Base-by-base conservation (phyloP, 2,888 invertebrate species). In the Acanthosepion pharaonis region DNA sequence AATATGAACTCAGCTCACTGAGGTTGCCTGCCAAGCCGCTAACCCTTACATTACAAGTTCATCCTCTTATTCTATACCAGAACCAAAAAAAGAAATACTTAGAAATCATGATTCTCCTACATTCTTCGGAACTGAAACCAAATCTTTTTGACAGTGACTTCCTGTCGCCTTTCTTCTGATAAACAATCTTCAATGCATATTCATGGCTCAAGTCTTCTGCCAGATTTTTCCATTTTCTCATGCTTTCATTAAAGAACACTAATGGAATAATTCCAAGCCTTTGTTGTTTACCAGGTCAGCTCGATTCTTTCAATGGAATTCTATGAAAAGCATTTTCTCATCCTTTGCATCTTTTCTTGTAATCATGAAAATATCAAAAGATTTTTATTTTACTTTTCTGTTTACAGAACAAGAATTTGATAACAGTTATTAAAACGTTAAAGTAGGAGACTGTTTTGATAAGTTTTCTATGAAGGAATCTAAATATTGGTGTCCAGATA, bases 231-330 rank as follows among this genome's bases (percentile, higher is more conserved):
- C 11, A 15, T 33, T 78, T 78, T n/a, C n/a, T 78, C n/a, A 78
- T 15, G n/a, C n/a, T 78, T n/a, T 11, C 78, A 78, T 78, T 78
- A 33, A n/a, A 11, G n/a, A 33, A 78, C n/a, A 78, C 78, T 78
- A 78, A 78, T 78, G 78, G 78, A 78, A 78, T 78, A 9, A 78
- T 78, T 78, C 78, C 78, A 78, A n/a, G n/a, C 33, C 78, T 78
- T 78, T 78, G n/a, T 78, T 78, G 78, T 78, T 78, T 78, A 78
- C 33, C 33, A 78, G 78, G 78, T 78, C 78, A 78, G 78, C n/a
- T 78, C 15, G 78, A 33, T n/a, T 78, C 78, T 78, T 78, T 78
- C 5, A 78, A 78, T 33, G n/a, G 78, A 78, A 78, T 78, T 33
- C n/a, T 33, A 33, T n/a, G n/a, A n/a, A 9, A 78, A n/a, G n/a